phyloP scores from a whole-genome alignment of 2,113 vertebrate genomes.

The Eolophus roseicapilla region DNA sequence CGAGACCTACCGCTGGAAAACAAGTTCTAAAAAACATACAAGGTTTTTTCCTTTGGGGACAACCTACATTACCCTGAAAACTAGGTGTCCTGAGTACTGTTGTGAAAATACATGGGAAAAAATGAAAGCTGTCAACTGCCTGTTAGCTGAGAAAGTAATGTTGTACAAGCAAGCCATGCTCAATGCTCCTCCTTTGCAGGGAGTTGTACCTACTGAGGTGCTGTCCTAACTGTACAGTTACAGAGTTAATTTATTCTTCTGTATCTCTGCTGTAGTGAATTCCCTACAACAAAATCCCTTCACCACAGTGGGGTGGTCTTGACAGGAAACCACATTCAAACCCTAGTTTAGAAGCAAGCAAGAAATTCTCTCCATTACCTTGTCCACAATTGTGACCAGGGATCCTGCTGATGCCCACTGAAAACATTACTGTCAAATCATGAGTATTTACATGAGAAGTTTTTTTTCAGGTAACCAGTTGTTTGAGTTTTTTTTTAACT shows the following conservation, averaged over 20 bases:
- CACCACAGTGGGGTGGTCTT: accelerated
- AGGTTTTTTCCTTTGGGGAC: not conserved
- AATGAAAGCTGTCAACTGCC: not conserved
- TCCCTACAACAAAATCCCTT: not conserved
- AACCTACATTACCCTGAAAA: not conserved
- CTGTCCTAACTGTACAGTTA: not conserved
- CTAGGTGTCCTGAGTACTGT: not conserved
- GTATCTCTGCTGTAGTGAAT: not conserved
- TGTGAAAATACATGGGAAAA: not conserved
- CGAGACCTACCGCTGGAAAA: not conserved
- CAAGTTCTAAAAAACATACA: not conserved
- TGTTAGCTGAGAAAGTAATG: not conserved
- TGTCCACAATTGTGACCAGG: not conserved
- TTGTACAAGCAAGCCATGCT: not conserved
- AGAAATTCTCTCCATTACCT: not conserved
- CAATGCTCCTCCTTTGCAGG: not conserved
- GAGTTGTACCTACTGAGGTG: not conserved
- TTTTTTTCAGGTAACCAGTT: not conserved
- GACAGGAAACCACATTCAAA: not conserved
- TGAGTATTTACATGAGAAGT: not conserved
- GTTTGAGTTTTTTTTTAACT: not conserved
- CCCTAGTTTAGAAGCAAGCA: not conserved
- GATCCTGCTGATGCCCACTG: not conserved
- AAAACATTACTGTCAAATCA: not conserved
- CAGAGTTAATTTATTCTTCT: not conserved